These are phyloP conservation scores for Drosophila paulistorum DNA, from an alignment of 1,140 invertebrate species.

Conservation along the genomic window DNA sequence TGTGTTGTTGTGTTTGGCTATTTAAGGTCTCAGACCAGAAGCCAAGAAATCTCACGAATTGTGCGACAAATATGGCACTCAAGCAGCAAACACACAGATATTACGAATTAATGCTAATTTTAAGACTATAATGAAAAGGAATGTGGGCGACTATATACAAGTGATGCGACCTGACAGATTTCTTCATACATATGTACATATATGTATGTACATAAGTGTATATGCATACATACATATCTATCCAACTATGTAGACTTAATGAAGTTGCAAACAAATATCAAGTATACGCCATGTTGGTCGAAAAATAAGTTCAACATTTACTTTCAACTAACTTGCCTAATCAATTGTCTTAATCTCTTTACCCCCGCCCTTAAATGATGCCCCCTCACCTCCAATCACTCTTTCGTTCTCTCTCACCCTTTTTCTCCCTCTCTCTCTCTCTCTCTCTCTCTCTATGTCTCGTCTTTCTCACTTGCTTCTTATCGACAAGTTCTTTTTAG, in stretches of 20 bases:
- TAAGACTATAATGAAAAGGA: constrained; percentile 41
- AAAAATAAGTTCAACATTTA: constrained; percentile 39
- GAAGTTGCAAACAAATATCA: constrained; percentile 40
- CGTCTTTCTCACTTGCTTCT: constrained; percentile 3
- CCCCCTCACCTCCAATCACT: not conserved
- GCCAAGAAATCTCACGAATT: constrained; percentile 8
- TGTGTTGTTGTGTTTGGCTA: not conserved
- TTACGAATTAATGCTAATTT: constrained; percentile 79
- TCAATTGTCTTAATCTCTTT: constrained; percentile 5
- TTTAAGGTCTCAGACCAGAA: constrained; percentile 11
- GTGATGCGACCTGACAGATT: not conserved
- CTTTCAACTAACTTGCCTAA: not conserved
- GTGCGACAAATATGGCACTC: constrained; percentile 10
- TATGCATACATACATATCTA: too few relatives aligned
- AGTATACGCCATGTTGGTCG: constrained; percentile 51
- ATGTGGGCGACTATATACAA: constrained; percentile 31
- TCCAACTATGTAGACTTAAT: constrained; percentile 1
- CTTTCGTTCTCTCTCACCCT: not conserved
- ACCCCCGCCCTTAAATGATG: constrained; percentile 14
- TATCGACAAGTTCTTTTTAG: constrained; percentile 30
- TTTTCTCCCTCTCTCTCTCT: not conserved
- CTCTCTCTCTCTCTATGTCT: not conserved
- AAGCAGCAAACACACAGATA: constrained; percentile 20
- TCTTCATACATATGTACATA: constrained; percentile 11
- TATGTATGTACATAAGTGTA: too few relatives aligned